Evolutionary conservation across 2,113 vertebrate species (phyloP).

Genomic region (Phycodurus eques): DNA sequence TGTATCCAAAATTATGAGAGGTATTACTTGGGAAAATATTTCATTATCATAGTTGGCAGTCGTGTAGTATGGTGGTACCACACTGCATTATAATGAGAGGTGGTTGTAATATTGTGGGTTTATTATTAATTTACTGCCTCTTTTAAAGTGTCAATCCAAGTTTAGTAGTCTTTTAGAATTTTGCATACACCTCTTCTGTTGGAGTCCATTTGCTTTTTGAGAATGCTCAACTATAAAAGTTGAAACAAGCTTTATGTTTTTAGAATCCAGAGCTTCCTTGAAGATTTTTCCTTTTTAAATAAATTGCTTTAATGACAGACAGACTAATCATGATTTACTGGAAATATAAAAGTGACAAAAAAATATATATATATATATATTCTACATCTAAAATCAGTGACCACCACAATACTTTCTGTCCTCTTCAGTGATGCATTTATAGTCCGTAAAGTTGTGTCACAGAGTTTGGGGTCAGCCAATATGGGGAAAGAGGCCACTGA

Average conservation of each 20-base stretch:
- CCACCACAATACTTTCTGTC: background rate
- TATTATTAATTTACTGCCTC: background rate
- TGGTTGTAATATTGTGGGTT: background rate
- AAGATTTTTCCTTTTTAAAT: constrained; percentile 39
- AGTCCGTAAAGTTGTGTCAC: constrained; percentile 14
- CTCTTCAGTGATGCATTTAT: constrained; percentile 13
- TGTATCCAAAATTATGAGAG: background rate
- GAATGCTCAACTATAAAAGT: background rate
- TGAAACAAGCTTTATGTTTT: background rate
- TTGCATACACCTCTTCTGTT: background rate
- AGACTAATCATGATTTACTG: constrained; percentile 30
- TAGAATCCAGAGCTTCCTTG: background rate
- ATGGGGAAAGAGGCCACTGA: constrained; percentile 85
- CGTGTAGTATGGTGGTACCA: background rate
- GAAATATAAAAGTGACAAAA: constrained; percentile 37
- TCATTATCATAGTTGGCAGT: background rate
- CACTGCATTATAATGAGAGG: background rate
- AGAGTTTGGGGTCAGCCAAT: constrained; percentile 31
- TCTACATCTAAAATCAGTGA: background rate
- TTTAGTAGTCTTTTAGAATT: background rate
- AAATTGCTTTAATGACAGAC: constrained; percentile 17
- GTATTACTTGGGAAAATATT: background rate
- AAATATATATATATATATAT: constrained; percentile 22
- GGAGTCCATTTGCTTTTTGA: background rate
- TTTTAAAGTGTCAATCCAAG: background rate